Evolutionary conservation across 2,888 invertebrate species (phyloP).

Genomic region (Synergus umbraculus): DNA sequence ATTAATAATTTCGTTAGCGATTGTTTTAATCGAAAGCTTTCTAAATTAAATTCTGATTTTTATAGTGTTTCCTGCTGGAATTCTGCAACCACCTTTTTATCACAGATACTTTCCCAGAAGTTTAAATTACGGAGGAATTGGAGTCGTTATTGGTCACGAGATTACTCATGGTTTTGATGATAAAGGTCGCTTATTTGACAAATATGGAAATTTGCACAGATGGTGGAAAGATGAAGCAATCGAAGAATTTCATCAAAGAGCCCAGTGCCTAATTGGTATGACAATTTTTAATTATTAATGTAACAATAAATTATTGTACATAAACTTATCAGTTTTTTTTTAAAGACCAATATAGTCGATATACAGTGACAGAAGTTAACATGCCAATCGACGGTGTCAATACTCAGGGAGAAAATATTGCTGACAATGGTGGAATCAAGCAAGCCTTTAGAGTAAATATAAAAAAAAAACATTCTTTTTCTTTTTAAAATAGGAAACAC

Average conservation of each 20-base stretch:
- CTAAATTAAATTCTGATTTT: conserved; percentile 9
- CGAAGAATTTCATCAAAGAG: conserved; percentile 85
- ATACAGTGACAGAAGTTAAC: conserved; percentile 88
- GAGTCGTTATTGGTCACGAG: conserved; percentile 95
- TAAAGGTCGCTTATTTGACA: conserved; percentile 94
- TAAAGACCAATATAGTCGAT: conserved; percentile 90
- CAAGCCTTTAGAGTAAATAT: conserved; percentile 85
- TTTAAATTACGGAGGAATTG: conserved; percentile 92
- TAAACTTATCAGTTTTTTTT: conserved; percentile 42
- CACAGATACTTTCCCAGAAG: conserved; percentile 89
- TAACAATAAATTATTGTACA: neutral
- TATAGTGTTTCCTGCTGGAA: conserved; percentile 93
- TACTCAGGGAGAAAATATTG: conserved; percentile 95
- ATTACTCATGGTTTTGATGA: conserved; percentile 95
- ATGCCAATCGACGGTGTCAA: conserved; percentile 87
- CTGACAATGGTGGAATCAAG: conserved; percentile 97
- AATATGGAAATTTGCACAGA: conserved; percentile 91
- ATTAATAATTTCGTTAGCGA: neutral
- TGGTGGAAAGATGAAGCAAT: conserved; percentile 91
- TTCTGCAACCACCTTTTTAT: conserved; percentile 96
- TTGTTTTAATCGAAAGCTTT: neutral
- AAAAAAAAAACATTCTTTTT: neutral
- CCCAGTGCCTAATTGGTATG: conserved; percentile 85
- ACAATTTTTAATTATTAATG: conserved; percentile 10
- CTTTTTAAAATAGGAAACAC: too few species aligned